Evolutionary conservation across 2,113 vertebrate genomes (phyloP), one percentile per base, ranked within the genome.

Genomic region (Zosterops borbonicus): DNA sequence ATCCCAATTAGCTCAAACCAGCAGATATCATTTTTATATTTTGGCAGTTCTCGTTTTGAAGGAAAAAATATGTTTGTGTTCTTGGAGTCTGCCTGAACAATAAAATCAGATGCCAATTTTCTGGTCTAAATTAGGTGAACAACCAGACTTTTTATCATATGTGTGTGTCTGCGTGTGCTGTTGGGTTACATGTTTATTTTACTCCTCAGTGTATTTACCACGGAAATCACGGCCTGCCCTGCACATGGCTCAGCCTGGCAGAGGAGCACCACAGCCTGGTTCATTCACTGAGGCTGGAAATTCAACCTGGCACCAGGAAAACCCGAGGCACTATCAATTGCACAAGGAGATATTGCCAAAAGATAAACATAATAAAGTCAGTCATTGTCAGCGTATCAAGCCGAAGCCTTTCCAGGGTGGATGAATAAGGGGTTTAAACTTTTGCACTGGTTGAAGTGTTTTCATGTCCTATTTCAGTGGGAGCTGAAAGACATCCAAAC

Each of bases 61-160:
- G 91, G 80, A 96, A 96, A 97, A 97, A 97, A 93, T 90, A 95
- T 93, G 90, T 93, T 96, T 97, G 94, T 96, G 73, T 56, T 96
- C 95, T 96, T 96, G 92, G 93, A 96, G 69, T 87, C 80, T 65
- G 90, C 22, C 83, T 87, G 95, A 93, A 96, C 94, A 94, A 96
- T 97, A 96, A 97, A 96, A 97, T 89, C 28, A 1, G 83, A 96
- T 93, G 96, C 95, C 96, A 97, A 96, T 92, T 96, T 96, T 97
- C 93, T 97, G 93, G 95, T 97, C 94, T 97, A 96, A 97, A 96
- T 96, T 97, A 83, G 58, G 73, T 95, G 94, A 94, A 97, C 94
- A 46, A 95, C 82, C 96, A 94, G 81, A 91, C 70, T 63, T 28
- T 95, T 59, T 91, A 85, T 96, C 71, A 47, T 84, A 83, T 62